Conservation (phyloP, 2,113 vertebrate species). For the Hyaena hyaena region DNA sequence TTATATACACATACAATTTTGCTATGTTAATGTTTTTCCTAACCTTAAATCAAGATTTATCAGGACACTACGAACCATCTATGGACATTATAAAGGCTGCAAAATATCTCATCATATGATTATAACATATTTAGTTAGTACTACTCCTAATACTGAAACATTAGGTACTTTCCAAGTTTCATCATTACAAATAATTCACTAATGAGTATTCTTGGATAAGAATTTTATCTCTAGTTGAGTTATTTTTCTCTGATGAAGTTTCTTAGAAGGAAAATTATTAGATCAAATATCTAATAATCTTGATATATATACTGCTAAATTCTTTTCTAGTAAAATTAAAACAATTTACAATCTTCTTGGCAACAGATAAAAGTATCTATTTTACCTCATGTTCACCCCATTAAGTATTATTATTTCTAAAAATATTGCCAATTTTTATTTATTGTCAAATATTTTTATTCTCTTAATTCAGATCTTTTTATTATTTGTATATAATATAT, state of each 20-base stretch:
- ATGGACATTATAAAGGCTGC: neutral
- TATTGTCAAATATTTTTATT: neutral
- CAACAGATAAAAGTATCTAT: neutral
- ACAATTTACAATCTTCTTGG: neutral
- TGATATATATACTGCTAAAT: neutral
- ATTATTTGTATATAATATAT: neutral
- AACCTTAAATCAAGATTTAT: slow-evolving; percentile 31
- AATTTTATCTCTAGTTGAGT: neutral
- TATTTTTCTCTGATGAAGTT: slow-evolving; percentile 39
- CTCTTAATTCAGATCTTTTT: neutral
- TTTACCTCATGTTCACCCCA: neutral
- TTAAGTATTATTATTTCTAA: neutral
- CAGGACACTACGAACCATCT: slow-evolving; percentile 13
- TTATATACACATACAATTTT: neutral
- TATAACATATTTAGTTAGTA: slow-evolving; percentile 1
- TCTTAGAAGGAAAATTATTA: slow-evolving; percentile 38
- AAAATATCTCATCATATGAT: neutral
- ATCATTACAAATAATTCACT: slow-evolving; percentile 29
- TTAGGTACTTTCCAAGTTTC: slow-evolving; percentile 11
- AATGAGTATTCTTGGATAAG: slow-evolving; percentile 1
- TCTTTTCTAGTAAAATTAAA: slow-evolving; percentile 40
- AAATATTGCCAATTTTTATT: slow-evolving; percentile 4
- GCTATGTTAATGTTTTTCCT: slow-evolving; percentile 28
- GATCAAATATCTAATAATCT: neutral
- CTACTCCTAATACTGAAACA: neutral